Evolutionary conservation across 2,113 vertebrate species (phyloP), one percentile per base, ranked within the genome.

Genomic region (Rhodinocichla rosea): DNA sequence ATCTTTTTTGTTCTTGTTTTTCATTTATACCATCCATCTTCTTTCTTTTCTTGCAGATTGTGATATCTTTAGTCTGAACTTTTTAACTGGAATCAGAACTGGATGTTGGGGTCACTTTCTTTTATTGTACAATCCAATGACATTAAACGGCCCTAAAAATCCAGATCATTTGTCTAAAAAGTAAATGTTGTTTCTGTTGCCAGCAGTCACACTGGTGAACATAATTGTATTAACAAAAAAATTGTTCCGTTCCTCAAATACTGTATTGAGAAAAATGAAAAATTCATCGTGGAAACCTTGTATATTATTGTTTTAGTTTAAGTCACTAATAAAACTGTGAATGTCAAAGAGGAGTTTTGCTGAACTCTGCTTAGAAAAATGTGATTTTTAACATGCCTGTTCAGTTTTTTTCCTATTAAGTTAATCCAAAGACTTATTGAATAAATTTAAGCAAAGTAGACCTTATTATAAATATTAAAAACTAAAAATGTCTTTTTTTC

Each of bases 11-110:
- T 97, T 93, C 33, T 10, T 88, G 65, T 90, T 96, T 97, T 94
- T 96, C 97, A 97, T 97, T 98, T 96, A 97, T 87, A 95, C 92
- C 96, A 96, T 91, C 97, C 96, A 0, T 98, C 91, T 98, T 98
- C 96, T 98, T 98, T 98, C 98, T 99, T 98, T 98, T 98, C 98
- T 99, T 99, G 93, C 98, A 99, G 99, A 98, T 99, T 99, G 98
- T 99, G 98, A 99, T 99, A 98, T 98, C 98, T 99, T 98, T 99
- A 98, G 98, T 98, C 98, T 98, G 98, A 98, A 97, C 98, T 98
- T 98, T 98, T 98, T 98, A 98, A 98, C 98, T 98, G 98, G 98
- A 98, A 98, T 98, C 98, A 98, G 98, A 98, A 97, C 98, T 98
- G 98, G 98, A 98, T 99, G 97, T 98, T 98, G 98, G 98, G 98